Evolutionary conservation across 2,113 vertebrate species (phyloP), one percentile per base, ranked within the genome.

Genomic region (Bos indicus): DNA sequence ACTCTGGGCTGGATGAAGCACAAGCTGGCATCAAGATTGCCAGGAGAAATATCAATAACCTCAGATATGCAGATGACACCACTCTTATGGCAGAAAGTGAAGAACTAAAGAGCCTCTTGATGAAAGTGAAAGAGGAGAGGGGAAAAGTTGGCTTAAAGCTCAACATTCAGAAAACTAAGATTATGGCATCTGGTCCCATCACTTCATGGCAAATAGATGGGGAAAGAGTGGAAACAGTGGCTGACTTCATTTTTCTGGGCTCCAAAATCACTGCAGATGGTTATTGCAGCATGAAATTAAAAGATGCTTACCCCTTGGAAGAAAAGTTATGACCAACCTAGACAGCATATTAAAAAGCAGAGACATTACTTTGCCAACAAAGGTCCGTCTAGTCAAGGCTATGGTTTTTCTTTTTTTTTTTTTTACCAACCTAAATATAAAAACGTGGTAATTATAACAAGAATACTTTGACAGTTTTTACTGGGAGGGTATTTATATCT

Each of bases 1-100:
- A 64, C 1, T 0, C 30, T 64, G 30, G 15, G 7, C 62, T n/a
- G 30, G 62, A 3, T 2, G 30, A 64, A 64, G 7, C 62, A 64
- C 3, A 64, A n/a, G 15, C 30, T 64, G 30, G 62, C 33, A 64
- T 64, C 62, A 64, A n/a, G 62, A 64, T 17, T 17, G 30, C 30
- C 1, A 0, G 30, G 30, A n/a, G 62, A 64, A 64, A 64, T 8
- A 64, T 64, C 62, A n/a, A 64, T n/a, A 17, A 64, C 7, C 7
- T 64, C 30, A 64, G 62, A 64, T 64, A n/a, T 33, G 30, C 62
- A 64, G 62, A 64, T 64, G 30, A n/a, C 30, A 64, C 62, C 62
- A n/a, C 30, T 7, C 62, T 64, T n/a, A 64, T 1, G 30, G 3
- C 30, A 64, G 62, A 64, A 64, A 64, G 62, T 64, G 62, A 64